phyloP scores from a whole-genome alignment of 2,888 invertebrate genomes.

The Nemotelus nigrinus region DNA sequence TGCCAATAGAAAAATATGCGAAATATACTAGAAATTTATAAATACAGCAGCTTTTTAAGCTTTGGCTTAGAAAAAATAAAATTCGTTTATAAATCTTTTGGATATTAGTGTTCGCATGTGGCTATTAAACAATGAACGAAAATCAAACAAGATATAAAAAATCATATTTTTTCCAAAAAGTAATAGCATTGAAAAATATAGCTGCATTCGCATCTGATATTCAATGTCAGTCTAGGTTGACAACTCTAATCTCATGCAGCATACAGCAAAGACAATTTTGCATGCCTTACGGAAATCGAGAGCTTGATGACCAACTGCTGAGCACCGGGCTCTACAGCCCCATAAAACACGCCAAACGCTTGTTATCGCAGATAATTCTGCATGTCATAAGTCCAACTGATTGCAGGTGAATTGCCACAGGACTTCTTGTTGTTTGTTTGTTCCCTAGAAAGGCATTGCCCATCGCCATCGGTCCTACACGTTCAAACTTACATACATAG shows the following conservation, averaged over 20 bases:
- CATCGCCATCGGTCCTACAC: slow-evolving; percentile 17
- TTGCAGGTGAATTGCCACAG: slow-evolving; percentile 45
- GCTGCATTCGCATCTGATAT: too few species aligned
- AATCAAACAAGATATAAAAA: too few species aligned
- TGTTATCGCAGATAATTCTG: slow-evolving; percentile 42
- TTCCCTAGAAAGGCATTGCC: background rate
- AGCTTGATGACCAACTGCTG: slow-evolving; percentile 43
- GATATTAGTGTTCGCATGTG: too few species aligned
- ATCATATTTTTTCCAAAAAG: too few species aligned
- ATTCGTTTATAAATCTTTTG: too few species aligned
- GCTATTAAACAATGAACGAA: too few species aligned
- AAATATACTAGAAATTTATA: too few species aligned
- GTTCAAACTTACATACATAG: background rate
- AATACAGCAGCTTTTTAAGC: too few species aligned
- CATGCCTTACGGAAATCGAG: slow-evolving; percentile 40
- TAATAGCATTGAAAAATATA: too few species aligned
- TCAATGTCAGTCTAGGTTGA: background rate
- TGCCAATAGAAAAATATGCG: too few species aligned
- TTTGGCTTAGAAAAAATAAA: too few species aligned
- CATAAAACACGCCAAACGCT: slow-evolving; percentile 45
- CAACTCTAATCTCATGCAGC: background rate
- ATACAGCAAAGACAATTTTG: slow-evolving; percentile 36
- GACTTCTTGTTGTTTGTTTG: slow-evolving; percentile 41
- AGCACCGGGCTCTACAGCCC: slow-evolving; percentile 33
- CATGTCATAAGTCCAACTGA: slow-evolving; percentile 45